A percentile compares a stretch with the other conserved stretches of the same genome.
Conservation (phyloP, 2,113 vertebrate genomes). For the Xiphorhynchus elegans region DNA sequence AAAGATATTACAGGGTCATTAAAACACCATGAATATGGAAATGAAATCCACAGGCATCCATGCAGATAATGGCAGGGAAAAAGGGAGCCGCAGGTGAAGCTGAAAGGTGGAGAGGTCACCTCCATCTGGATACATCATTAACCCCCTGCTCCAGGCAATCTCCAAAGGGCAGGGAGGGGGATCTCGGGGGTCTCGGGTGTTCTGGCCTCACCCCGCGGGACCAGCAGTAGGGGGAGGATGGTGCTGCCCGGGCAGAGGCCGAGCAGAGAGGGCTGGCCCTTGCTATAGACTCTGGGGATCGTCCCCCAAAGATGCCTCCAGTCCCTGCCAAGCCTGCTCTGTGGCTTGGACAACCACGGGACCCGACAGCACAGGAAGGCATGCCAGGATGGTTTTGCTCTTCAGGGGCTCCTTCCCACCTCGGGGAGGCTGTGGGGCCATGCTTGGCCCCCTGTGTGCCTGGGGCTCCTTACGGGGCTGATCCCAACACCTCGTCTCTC, state of each 20-base stretch:
- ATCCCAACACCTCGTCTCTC: background rate
- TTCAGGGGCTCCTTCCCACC: background rate
- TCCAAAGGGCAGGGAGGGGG: fast-evolving
- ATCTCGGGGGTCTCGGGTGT: fast-evolving
- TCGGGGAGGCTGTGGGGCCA: background rate
- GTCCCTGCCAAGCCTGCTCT: fast-evolving
- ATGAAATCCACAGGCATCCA: conserved; percentile 50
- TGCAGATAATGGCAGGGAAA: conserved; percentile 20
- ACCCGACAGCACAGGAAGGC: fast-evolving
- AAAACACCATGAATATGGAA: conserved; percentile 67
- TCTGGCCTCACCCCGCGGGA: fast-evolving
- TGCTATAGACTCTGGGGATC: background rate
- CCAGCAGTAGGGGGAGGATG: fast-evolving
- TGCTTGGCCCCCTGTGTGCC: background rate
- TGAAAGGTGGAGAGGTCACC: conserved; percentile 2
- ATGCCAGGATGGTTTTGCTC: background rate
- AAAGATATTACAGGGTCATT: conserved; percentile 58
- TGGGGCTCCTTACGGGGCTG: background rate
- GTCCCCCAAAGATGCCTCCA: fast-evolving
- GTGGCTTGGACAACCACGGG: fast-evolving
- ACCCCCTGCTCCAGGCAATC: background rate
- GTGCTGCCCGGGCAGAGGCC: background rate
- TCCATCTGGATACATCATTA: background rate
- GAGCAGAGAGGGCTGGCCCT: background rate
- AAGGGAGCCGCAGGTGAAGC: conserved; percentile 27